A percentile compares a stretch with the other conserved stretches of the same genome.
phyloP scores from a whole-genome alignment of 2,888 invertebrate species.

The Atrina japonica region DNA sequence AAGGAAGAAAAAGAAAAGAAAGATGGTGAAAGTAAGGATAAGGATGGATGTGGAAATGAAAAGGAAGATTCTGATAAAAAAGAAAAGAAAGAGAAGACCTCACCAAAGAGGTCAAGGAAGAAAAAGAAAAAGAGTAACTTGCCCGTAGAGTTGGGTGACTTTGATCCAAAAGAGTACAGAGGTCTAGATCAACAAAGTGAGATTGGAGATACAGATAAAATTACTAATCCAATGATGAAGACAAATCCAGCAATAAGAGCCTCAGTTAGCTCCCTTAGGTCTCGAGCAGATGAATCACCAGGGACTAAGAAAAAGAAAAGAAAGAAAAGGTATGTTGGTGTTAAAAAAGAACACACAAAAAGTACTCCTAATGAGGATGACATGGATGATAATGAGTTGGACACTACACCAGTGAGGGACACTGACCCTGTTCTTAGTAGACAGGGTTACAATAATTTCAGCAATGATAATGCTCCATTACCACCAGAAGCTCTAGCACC shows the following conservation, averaged over 20 bases:
- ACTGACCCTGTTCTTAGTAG: constrained; percentile 19
- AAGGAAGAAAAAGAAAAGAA: constrained; percentile 35
- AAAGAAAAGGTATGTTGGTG: constrained; percentile 53
- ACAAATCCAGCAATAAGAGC: constrained; percentile 51
- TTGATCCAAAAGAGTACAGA: constrained; percentile 38
- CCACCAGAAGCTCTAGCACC: constrained; percentile 73
- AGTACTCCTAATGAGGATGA: constrained; percentile 16
- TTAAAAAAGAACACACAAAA: constrained; percentile 16
- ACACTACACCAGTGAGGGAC: constrained; percentile 15
- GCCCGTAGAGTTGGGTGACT: constrained; percentile 31
- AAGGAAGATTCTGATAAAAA: constrained; percentile 7
- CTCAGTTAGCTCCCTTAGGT: constrained; percentile 45
- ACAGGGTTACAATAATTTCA: not conserved
- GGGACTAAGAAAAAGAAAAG: constrained; percentile 61
- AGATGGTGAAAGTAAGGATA: not conserved
- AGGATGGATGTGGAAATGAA: not conserved
- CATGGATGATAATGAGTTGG: constrained; percentile 16
- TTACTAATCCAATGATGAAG: constrained; percentile 41
- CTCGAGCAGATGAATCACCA: constrained; percentile 56
- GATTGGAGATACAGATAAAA: constrained; percentile 39
- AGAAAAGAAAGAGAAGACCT: constrained; percentile 15
- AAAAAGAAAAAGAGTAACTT: constrained; percentile 20
- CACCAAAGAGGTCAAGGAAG: constrained; percentile 33
- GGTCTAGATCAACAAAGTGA: constrained; percentile 50
- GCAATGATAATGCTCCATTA: constrained; percentile 36